phyloP scores from a whole-genome alignment of 2,797 vertebrate species.

The Pipistrellus pipistrellus region DNA sequence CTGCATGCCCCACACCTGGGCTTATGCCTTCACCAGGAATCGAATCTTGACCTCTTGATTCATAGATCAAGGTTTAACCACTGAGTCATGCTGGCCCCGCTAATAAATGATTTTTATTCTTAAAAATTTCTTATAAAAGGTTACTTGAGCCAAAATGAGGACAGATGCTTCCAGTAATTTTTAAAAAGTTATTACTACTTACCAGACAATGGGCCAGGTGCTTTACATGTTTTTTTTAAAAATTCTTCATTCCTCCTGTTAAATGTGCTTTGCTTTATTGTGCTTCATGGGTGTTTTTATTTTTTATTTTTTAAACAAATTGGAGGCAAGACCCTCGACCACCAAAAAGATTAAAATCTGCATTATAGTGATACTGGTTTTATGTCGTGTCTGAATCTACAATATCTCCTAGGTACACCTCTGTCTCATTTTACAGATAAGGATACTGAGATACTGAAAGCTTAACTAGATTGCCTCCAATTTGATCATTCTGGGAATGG shows the following conservation, averaged over 20 bases:
- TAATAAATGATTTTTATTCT: not conserved
- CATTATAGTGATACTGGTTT: not conserved
- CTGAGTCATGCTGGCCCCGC: no score
- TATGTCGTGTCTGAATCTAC: not conserved
- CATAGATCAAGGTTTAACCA: no score
- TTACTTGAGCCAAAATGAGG: not conserved
- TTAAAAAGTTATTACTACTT: not conserved
- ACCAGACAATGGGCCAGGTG: not conserved
- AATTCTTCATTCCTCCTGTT: not conserved
- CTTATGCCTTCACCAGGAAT: no score
- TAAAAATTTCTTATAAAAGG: not conserved
- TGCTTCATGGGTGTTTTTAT: not conserved
- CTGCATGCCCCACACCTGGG: no score
- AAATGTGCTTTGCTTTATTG: not conserved
- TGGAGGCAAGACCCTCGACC: not conserved
- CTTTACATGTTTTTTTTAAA: not conserved
- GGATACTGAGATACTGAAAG: not conserved
- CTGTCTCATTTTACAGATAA: slow-evolving; percentile 16
- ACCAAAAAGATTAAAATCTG: not conserved
- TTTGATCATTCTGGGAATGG: slow-evolving; percentile 55
- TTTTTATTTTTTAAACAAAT: not conserved
- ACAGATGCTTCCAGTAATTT: not conserved
- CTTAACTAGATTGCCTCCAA: not conserved
- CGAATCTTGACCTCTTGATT: no score
- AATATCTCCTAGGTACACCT: not conserved